Conservation (phyloP, 1,140 invertebrate genomes). For the Diachasmimorpha longicaudata region DNA sequence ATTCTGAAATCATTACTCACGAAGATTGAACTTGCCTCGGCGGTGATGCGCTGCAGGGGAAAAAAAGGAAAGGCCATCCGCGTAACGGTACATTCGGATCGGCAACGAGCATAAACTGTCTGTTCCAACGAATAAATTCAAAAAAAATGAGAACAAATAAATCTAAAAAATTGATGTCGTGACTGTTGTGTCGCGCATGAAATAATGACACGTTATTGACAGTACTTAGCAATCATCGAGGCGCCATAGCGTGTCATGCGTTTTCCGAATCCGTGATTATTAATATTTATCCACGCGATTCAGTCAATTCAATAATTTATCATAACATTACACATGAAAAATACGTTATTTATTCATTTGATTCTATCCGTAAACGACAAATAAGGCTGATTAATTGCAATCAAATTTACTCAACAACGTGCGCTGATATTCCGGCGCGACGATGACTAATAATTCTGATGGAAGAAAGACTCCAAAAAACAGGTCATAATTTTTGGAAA, state of each 20-base stretch:
- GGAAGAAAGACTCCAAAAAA: not conserved
- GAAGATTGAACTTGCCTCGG: not conserved
- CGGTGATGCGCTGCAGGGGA: not conserved
- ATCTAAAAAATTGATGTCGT: not conserved
- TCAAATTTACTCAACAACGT: no score
- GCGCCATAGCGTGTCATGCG: not conserved
- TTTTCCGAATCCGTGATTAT: not conserved
- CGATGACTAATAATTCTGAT: no score
- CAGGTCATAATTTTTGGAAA: not conserved
- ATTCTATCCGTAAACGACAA: no score
- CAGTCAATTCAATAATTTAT: not conserved
- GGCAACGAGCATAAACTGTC: not conserved
- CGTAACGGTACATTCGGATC: conserved; percentile 7
- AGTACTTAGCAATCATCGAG: not conserved
- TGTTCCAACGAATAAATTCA: not conserved
- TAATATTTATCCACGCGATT: not conserved
- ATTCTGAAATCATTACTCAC: not conserved
- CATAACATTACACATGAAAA: not conserved
- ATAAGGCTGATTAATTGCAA: no score
- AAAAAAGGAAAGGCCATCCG: not conserved
- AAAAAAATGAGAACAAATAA: not conserved
- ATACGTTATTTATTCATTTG: no score
- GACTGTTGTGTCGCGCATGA: not conserved
- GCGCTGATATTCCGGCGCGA: no score
- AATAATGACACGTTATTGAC: not conserved